Percentiles rank a stretch among this genome's conserved stretches.
Evolutionary conservation across 30 jellyfish, hydroid and myxozoan genomes (phyloP).

Genomic region (Mastigias papua): DNA sequence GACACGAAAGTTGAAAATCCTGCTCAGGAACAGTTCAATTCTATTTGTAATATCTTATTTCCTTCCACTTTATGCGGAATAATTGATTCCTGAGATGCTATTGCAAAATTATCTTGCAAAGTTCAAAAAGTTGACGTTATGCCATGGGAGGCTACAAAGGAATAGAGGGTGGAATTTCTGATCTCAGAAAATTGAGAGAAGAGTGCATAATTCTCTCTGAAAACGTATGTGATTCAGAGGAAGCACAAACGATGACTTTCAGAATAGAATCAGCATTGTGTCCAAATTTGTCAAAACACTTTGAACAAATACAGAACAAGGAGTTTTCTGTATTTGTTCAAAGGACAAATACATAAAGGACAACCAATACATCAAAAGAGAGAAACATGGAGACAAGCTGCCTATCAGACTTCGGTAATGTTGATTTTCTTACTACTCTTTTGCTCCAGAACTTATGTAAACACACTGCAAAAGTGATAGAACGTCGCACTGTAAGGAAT

Average conservation of each 20-base stretch:
- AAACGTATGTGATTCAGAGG: conserved; percentile 20
- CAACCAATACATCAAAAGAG: too few relatives aligned
- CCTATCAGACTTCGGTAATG: neutral
- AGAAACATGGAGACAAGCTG: too few relatives aligned
- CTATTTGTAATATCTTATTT: conserved; percentile 18
- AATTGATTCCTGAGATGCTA: conserved; percentile 32
- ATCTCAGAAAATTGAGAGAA: conserved; percentile 16
- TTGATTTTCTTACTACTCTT: neutral
- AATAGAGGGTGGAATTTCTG: conserved; percentile 23
- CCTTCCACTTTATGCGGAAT: conserved; percentile 32
- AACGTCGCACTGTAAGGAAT: neutral
- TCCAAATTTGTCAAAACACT: conserved; percentile 42
- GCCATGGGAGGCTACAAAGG: conserved; percentile 29
- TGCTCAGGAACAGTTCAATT: conserved; percentile 20
- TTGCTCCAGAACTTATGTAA: neutral
- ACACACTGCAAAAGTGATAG: neutral
- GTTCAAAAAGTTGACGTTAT: conserved; percentile 40
- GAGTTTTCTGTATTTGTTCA: neutral
- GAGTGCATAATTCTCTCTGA: conserved; percentile 10
- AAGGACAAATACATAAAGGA: too few relatives aligned
- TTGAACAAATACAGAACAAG: conserved; percentile 25
- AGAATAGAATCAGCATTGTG: conserved; percentile 33
- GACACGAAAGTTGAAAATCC: conserved; percentile 18
- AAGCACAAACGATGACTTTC: conserved; percentile 16
- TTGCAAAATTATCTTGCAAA: conserved; percentile 50